Evolutionary conservation across 2,797 vertebrate genomes (phyloP), one percentile per base, ranked within the genome.

Genomic region (Rhadinocentrus ornatus): DNA sequence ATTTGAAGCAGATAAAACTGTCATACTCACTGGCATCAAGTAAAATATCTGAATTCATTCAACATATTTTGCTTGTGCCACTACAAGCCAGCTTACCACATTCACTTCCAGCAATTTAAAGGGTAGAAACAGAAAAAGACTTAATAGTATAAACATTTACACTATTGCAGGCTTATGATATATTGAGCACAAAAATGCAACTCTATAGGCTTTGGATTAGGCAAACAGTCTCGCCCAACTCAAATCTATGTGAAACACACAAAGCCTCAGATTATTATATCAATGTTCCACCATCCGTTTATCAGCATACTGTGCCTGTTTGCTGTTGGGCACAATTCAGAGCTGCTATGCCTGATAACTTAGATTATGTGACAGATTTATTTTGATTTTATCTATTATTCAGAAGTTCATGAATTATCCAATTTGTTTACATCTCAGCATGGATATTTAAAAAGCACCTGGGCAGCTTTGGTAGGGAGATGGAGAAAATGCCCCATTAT

Each of bases 161-260:
- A 59, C 69, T 32, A 55, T 32, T 62, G 3, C 48, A 16, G 66
- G 65, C 73, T 1, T 63, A 37, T 73, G 15, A 39, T 71, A 78
- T 59, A 53, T 44, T 71, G 53, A 48, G 52, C 64, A 71, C 20
- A 73, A 75, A 73, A 29, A 61, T 35, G 66, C 44, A n/a, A 61
- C 71, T 70, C 20, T 70, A 32, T 32, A 22, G 63, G 57, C 39
- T 73, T 46, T 59, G 67, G 70, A 84, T 27, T n/a, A 7, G 7
- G 44, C 62, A 69, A 73, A 41, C 69, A 82, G 77, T 85, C 39
- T 80, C 27, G 84, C 67, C 60, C 66, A 35, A 66, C 66, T 77
- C 50, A 69, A 67, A 79, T 78, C 64, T 69, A 31, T 77, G 71
- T 55, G 31, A 86, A 84, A 66, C 69, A 80, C 65, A 54, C 55